Conservation (phyloP, 2,888 invertebrate species). For the Periphyllus acericola region DNA sequence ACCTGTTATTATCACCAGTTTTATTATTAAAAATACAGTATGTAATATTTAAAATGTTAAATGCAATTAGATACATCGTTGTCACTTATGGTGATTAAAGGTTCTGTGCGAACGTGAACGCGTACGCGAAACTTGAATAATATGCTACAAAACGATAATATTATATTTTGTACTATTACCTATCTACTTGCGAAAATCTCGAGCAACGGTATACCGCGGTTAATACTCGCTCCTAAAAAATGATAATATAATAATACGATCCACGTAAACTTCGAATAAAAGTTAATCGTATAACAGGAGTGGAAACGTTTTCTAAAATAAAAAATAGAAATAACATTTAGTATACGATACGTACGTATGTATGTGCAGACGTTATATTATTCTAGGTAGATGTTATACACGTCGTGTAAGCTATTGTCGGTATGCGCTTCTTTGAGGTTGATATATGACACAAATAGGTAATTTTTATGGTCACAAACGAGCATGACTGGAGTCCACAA, state of each 20-base stretch:
- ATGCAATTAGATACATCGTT: too few relatives aligned
- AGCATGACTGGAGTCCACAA: constrained; percentile 58
- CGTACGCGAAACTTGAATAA: too few relatives aligned
- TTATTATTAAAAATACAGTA: too few relatives aligned
- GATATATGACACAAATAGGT: constrained; percentile 57
- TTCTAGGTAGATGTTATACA: not conserved
- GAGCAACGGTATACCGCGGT: too few relatives aligned
- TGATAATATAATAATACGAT: not conserved
- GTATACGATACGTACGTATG: not conserved
- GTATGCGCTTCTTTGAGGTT: constrained; percentile 56
- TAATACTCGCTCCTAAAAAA: not conserved
- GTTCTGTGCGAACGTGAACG: too few relatives aligned
- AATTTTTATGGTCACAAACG: constrained; percentile 60
- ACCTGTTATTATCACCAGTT: too few relatives aligned
- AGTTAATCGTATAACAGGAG: not conserved
- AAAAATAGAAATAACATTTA: constrained; percentile 12
- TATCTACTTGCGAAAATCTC: too few relatives aligned
- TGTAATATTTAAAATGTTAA: too few relatives aligned
- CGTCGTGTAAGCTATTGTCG: constrained; percentile 42
- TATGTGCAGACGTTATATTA: not conserved
- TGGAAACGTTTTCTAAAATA: not conserved
- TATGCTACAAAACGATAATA: too few relatives aligned
- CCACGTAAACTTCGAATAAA: not conserved
- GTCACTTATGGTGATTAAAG: too few relatives aligned
- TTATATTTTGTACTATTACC: too few relatives aligned